Conservation (phyloP, 2,888 invertebrate genomes). For the Hermaeophaga mercurialis region DNA sequence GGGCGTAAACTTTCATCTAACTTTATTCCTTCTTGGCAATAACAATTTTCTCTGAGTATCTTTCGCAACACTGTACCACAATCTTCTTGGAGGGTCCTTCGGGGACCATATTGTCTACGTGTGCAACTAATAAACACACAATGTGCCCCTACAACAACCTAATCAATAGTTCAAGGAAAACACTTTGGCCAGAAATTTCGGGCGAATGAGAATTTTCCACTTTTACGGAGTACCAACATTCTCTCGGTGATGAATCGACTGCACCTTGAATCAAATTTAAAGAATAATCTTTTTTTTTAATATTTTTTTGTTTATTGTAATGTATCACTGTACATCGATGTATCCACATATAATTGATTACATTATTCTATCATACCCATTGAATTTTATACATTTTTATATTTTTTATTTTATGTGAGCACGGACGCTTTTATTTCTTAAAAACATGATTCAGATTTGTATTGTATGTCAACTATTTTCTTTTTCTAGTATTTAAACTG, state of each 20-base stretch:
- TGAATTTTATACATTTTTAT: too few relatives aligned
- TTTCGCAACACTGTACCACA: slow-evolving; percentile 42
- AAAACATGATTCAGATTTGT: too few relatives aligned
- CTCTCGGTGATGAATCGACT: background rate
- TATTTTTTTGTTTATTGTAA: too few relatives aligned
- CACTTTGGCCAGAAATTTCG: slow-evolving; percentile 28
- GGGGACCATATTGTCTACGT: slow-evolving; percentile 50
- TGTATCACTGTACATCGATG: too few relatives aligned
- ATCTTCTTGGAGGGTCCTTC: slow-evolving; percentile 52
- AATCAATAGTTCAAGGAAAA: slow-evolving; percentile 35
- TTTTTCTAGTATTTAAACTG: too few relatives aligned
- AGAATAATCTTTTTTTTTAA: too few relatives aligned
- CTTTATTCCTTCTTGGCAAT: slow-evolving; percentile 37
- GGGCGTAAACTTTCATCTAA: slow-evolving; percentile 26
- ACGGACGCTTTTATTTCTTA: too few relatives aligned
- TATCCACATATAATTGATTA: too few relatives aligned
- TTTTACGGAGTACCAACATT: slow-evolving; percentile 23
- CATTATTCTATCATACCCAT: too few relatives aligned
- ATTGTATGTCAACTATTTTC: too few relatives aligned
- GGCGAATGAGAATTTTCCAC: slow-evolving; percentile 22
- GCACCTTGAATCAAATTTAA: background rate
- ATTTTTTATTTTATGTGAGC: too few relatives aligned
- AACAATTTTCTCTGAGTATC: slow-evolving; percentile 46
- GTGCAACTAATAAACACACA: slow-evolving; percentile 46
- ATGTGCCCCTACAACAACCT: slow-evolving; percentile 40